These are phyloP conservation scores for Pemphigus obesinymphae DNA, from an alignment of 1,140 invertebrate species.

Conservation along the genomic window DNA sequence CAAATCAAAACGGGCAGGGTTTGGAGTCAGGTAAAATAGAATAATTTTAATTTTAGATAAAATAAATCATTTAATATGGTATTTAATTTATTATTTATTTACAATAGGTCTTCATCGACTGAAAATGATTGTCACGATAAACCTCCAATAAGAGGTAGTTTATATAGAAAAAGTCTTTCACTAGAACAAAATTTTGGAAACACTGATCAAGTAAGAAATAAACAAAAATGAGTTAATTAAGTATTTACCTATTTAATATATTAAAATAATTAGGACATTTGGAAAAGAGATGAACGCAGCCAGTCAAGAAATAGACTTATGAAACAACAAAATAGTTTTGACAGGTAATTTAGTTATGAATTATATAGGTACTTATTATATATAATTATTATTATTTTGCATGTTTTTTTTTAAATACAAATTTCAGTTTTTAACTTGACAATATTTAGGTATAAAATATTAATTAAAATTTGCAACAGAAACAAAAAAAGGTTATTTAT, in stretches of 20 bases:
- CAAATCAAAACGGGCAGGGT: slow-evolving; percentile 16
- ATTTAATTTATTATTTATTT: too few relatives aligned
- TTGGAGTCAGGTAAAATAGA: slow-evolving; percentile 10
- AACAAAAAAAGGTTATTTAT: too few relatives aligned
- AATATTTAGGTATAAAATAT: too few relatives aligned
- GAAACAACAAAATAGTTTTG: slow-evolving; percentile 17
- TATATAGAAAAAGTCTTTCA: slow-evolving; percentile 69
- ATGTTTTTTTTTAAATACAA: neutral
- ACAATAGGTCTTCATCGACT: slow-evolving; percentile 47
- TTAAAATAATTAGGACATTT: slow-evolving; percentile 9
- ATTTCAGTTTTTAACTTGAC: neutral
- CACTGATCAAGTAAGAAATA: slow-evolving; percentile 11
- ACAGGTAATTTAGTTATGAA: neutral
- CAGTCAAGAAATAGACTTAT: neutral
- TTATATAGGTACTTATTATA: too few relatives aligned
- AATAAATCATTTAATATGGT: slow-evolving; percentile 45
- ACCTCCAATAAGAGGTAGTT: slow-evolving; percentile 53
- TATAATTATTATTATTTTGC: neutral
- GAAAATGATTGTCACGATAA: slow-evolving; percentile 43
- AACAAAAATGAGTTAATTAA: neutral
- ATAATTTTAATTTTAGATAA: too few relatives aligned
- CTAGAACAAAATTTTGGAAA: slow-evolving; percentile 62
- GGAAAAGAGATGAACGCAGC: slow-evolving; percentile 4
- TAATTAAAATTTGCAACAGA: too few relatives aligned
- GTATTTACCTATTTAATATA: neutral